Evolutionary conservation across 2,113 vertebrate species (phyloP), one percentile per base, ranked within the genome.

Genomic region (Xyliphius kryptos): DNA sequence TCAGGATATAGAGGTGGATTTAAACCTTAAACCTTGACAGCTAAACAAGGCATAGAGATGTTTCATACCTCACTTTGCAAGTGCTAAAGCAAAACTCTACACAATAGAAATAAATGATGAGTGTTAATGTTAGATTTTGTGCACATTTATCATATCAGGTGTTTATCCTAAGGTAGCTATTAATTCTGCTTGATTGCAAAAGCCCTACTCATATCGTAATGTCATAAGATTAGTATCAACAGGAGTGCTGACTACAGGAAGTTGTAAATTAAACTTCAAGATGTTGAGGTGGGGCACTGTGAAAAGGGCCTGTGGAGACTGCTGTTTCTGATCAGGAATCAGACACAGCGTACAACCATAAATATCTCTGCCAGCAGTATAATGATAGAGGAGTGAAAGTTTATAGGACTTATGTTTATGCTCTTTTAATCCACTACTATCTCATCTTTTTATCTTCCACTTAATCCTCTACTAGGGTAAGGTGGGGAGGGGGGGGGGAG

Each of bases 181-280:
- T 66, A 67, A 32, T 67, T 22, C 48, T 36, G 26, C 20, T 22
- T 15, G 13, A 60, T 44, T 44, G 37, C 59, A 20, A 36, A 21
- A 46, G 64, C 21, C 20, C 26, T 59, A 41, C 16, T 54, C 53
- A 17, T 52, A 55, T 54, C 40, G 52, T 44, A 61, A 69, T 44
- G 37, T 22, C 52, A 48, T 38, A 46, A 61, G 61, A 68, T 63
- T 43, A 63, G 32, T 20, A 52, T 61, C 37, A 69, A 60, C 51
- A 69, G 56, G 66, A 64, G 67, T 67, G 67, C 67, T 62, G 72
- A 74, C 56, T 59, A 62, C 63, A 67, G 71, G 71, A 74, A 69
- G 66, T 48, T 70, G 54, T 70, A 74, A 69, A 70, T 67, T 62
- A 59, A 22, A 43, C 47, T 52, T 14, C 63, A 74, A 62, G 67